Base-by-base conservation (phyloP, 2,113 vertebrate genomes). In the Amblyornis subalaris region DNA sequence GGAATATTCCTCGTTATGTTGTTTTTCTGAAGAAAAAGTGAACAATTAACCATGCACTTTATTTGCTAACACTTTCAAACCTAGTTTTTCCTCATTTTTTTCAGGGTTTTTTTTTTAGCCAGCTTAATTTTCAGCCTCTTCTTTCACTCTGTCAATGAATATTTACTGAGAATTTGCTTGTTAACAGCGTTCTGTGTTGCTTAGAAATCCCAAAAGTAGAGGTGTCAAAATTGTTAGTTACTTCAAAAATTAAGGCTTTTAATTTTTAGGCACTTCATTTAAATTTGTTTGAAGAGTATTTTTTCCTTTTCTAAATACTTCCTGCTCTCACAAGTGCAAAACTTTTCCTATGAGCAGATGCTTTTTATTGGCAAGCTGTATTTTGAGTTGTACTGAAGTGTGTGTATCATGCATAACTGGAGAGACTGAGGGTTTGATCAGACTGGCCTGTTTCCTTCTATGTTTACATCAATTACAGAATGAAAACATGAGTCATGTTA, bases 401-500 rank as follows among this genome's bases (percentile, higher is more conserved):
- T 47, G 35, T 70, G 14, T 57, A 18, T 89, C 45, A 13, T 48
- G n/a, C 47, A 13, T 67, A 66, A 53, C 33, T 81, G 74, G 61
- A 78, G 81, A 85, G 44, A 38, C 48, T 42, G 83, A 89, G 72
- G 51, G 67, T 89, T 94, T 86, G 55, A 64, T 80, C 7, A 8
- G 77, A 14, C 42, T 58, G 51, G 23, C 64, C 47, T 50, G 47
- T 70, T 94, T 70, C 55, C 36, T 76, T 80, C 89, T 54, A 5
- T 67, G 31, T 70, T 95, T 89, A 76, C 86, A 84, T 70, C 86
- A 95, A 71, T 86, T 90, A 67, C 47, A 73, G 69, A 84, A 89
- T 74, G 86, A 89, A 84, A 90, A 84, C 15, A 3, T 70, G 50
- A 88, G 26, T 80, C 51, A 33, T 28, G 25, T 76, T 92, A 80